Base-by-base conservation (phyloP, 2,113 vertebrate species). In the Austrofundulus limnaeus region DNA sequence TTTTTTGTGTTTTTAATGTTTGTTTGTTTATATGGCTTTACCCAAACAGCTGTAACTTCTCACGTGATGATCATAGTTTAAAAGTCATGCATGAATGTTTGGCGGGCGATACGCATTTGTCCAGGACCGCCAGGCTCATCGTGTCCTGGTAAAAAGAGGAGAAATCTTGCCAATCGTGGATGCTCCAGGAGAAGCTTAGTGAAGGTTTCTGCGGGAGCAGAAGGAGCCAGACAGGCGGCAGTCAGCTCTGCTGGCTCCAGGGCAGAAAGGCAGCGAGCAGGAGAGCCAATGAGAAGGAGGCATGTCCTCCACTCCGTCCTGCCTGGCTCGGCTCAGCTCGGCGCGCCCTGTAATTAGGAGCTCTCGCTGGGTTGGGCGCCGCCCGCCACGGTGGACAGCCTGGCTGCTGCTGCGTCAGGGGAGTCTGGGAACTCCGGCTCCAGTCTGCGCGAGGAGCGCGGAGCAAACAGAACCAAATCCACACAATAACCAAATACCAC, bases 171-270 rank as follows among this genome's bases (percentile, higher is more conserved):
- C 66, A 72, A 50, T 45, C 71, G 25, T 71, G 49, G 47, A 1
- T 54, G 70, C 61, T 71, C 24, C 46, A 70, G 82, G 50, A 61
- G 72, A 73, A 85, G 76, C 74, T 86, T 52, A 62, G 62, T 73
- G 81, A 83, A 86, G 84, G 87, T 87, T 89, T 87, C 62, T 86
- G 87, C 38, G 87, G 85, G 77, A 82, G 81, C 38, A 73, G 70
- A n/a, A n/a, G 81, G 78, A 90, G 89, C 82, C 89, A 89, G 87
- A 89, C 87, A 84, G 89, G 89, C 86, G 89, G 85, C 86, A 88
- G 74, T 74, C 77, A 57, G 78, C 71, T 51, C 81, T 69, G 54
- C 83, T 78, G 84, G 81, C 89, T 85, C 48, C 77, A 17, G 79
- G 87, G 83, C 77, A 80, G 70, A 75, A 68, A 82, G 58, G 28